phyloP scores from a whole-genome alignment of 2,888 invertebrate genomes.

The Metallyticus violacea region DNA sequence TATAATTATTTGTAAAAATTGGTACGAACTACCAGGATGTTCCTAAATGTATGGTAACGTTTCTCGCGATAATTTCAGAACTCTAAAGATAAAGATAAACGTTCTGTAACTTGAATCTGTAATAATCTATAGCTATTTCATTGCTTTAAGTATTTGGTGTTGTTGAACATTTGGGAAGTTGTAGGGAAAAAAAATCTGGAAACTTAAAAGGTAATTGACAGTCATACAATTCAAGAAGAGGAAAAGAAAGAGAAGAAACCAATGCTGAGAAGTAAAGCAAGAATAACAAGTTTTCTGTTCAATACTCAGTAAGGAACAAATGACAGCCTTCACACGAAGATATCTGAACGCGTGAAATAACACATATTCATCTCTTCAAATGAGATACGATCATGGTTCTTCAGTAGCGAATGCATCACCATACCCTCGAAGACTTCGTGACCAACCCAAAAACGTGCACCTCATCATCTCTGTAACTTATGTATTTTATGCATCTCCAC shows the following conservation, averaged over 20 bases:
- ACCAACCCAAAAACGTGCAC: not conserved
- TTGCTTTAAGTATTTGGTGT: no score
- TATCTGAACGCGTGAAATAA: not conserved
- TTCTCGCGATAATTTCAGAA: no score
- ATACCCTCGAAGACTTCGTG: no score
- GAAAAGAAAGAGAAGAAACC: not conserved
- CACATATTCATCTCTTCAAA: not conserved
- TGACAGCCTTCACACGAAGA: not conserved
- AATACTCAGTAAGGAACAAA: not conserved
- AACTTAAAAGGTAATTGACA: not conserved
- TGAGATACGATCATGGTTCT: not conserved
- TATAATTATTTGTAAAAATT: no score
- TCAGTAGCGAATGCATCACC: not conserved
- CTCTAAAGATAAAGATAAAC: no score
- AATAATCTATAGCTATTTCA: no score
- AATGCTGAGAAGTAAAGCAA: not conserved
- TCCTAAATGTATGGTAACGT: no score
- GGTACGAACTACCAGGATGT: no score
- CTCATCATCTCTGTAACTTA: not conserved
- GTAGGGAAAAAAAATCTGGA: no score
- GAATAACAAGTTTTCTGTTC: not conserved
- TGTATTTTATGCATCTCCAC: not conserved
- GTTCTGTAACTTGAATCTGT: no score
- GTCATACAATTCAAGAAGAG: not conserved
- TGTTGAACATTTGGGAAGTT: no score